Base-by-base conservation (phyloP, 2,888 invertebrate species). In the Camponotus fellah region DNA sequence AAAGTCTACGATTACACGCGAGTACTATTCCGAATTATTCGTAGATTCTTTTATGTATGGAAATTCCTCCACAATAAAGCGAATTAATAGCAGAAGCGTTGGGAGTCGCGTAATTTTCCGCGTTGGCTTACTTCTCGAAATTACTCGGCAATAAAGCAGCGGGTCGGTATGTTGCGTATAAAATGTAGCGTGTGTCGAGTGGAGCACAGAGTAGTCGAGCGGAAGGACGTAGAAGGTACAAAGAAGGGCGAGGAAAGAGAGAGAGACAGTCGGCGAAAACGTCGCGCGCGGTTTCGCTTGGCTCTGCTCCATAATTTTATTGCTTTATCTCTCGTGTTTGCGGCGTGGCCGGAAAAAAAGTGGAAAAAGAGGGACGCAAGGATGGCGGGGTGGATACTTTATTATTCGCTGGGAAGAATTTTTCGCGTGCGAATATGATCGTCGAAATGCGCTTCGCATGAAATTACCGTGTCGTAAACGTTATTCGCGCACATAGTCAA, bases 241-340 rank as follows among this genome's bases (percentile, higher is more conserved):
- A 56, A 32, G 82, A 76, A 53, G 53, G 74, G 56, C 32, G 58
- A 60, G 75, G 62, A 71, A 37, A 53, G 8, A 37, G 21, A 62
- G 60, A 75, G 10, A 46, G 17, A 75, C 21, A 26, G 37, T 53
- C 26, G 17, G 79, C 14, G 84, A 66, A 76, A 83, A 82, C 74
- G 86, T 83, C 76, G 86, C 80, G 85, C 77, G 87, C 86, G 88
- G 88, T 89, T 88, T 89, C 84, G 86, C 85, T 92, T 93, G 93
- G 93, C 93, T 90, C 88, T 64, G 92, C 76, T 93, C 93, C 91
- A 92, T 90, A 86, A 92, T 91, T 91, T 92, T 91, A 93, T 93
- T 92, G 92, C 92, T 93, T 92, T 91, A 92, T 91, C 91, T 89
- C 87, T 74, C 90, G 89, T 89, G 88, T 92, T 92, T 91, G 91